Evolutionary conservation across 2,797 vertebrate species (phyloP), one percentile per base, ranked within the genome.

Genomic region (Xiphorhynchus erythropygius): DNA sequence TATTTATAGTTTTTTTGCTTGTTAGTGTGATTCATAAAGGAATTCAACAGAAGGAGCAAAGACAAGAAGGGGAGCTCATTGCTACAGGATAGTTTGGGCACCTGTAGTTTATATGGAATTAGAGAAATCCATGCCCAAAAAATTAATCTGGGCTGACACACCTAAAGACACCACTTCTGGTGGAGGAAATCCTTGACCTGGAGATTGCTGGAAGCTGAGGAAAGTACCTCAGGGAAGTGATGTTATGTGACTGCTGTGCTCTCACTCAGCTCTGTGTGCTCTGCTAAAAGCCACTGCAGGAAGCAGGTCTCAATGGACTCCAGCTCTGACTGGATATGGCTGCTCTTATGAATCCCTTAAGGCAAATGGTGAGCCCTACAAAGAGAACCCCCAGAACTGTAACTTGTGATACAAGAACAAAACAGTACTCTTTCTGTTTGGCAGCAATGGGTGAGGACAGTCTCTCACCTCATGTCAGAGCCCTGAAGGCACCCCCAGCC

Each of bases 321-420:
- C 0, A 47, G 5, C 22, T 68, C 57, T 78, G 35, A 32, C 24
- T 0, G 0, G 32, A 13, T 35, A 39, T 0, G 0, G 67, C 42
- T 86, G 50, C 64, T 41, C 9, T 46, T 53, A 32, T 2, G 5
- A 73, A 27, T 46, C 0, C 0, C 60, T 57, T 42, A 50, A 65
- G 73, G 35, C 30, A 53, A 55, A 67, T 5, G 12, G 10, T 55
- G 55, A 73, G 41, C n/a, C 25, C 23, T 62, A 64, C 30, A 69
- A 42, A 84, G 55, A 75, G 37, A 79, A 22, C 2, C 9, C 37
- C 18, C 28, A 37, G 35, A 63, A 33, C 28, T 56, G n/a, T 28
- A 30, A 73, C 47, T 17, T 42, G 44, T 70, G 56, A 42, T n/a
- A 18, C 18, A 46, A 62, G 39, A 73, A 46, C 37, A 65, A 2